Conservation (phyloP, 1,140 invertebrate genomes). For the Drosophila simulans region DNA sequence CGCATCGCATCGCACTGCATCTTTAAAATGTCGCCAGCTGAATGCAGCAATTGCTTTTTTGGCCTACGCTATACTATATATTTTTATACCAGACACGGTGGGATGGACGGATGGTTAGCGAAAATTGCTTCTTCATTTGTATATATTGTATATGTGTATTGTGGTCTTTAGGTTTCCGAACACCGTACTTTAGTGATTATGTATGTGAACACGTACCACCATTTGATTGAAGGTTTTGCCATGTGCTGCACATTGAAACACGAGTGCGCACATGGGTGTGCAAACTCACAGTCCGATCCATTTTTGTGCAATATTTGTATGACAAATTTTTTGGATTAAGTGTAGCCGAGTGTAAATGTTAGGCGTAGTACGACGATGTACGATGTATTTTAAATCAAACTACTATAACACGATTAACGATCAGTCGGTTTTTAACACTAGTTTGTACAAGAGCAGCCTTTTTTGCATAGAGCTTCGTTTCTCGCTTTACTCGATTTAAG, state of each 20-base stretch:
- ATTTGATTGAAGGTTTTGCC: slow-evolving; percentile 69
- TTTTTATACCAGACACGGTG: slow-evolving; percentile 45
- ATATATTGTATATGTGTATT: slow-evolving; percentile 74
- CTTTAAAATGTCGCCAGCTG: slow-evolving; percentile 26
- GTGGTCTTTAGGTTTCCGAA: slow-evolving; percentile 74
- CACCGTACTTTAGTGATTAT: slow-evolving; percentile 43
- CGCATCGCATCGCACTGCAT: slow-evolving; percentile 27
- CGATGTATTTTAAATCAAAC: slow-evolving; percentile 49
- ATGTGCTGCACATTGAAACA: slow-evolving; percentile 55
- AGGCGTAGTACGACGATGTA: slow-evolving; percentile 37
- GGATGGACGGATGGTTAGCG: slow-evolving; percentile 12
- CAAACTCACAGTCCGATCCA: slow-evolving; percentile 80
- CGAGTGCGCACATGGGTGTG: slow-evolving; percentile 37
- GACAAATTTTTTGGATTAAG: slow-evolving; percentile 81
- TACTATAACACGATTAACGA: slow-evolving; percentile 39
- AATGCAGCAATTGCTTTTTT: slow-evolving; percentile 58
- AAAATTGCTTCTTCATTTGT: slow-evolving; percentile 63
- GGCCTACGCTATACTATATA: slow-evolving; percentile 52
- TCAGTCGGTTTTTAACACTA: slow-evolving; percentile 75
- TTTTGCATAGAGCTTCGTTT: slow-evolving; percentile 81
- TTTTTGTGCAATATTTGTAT: slow-evolving; percentile 84
- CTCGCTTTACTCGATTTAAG: slow-evolving; percentile 72
- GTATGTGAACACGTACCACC: slow-evolving; percentile 73
- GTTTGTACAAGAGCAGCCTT: slow-evolving; percentile 78
- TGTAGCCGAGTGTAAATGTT: slow-evolving; percentile 67